phyloP scores from a whole-genome alignment of 2,113 vertebrate genomes.

The Istiophorus platypterus region DNA sequence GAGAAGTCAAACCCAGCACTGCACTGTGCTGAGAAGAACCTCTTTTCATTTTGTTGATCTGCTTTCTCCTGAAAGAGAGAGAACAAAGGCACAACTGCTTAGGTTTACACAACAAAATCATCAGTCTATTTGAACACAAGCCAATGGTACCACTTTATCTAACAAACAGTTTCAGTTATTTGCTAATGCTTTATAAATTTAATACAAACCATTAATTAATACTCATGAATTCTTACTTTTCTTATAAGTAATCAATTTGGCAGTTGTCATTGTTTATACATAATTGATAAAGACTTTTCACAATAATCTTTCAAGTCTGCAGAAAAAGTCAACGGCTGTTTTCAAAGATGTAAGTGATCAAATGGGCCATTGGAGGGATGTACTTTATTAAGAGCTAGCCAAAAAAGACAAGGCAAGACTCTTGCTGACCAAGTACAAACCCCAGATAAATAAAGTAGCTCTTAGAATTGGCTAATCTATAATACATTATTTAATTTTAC shows the following conservation, averaged over 20 bases:
- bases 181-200: not conserved
- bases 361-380: not conserved
- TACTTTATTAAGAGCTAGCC: too few relatives aligned
- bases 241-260: too few relatives aligned
- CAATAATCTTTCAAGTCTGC: too few relatives aligned
- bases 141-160: not conserved
- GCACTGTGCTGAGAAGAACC: conserved; percentile 25
- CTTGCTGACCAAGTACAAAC: too few relatives aligned
- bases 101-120: conserved; percentile 23
- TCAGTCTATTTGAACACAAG: not conserved
- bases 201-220: not conserved
- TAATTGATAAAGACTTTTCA: too few relatives aligned
- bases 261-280: too few relatives aligned
- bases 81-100: not conserved
- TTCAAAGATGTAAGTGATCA: not conserved
- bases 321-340: not conserved
- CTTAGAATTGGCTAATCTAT: too few relatives aligned
- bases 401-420: too few relatives aligned
- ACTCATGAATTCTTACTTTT: not conserved
- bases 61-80: conserved; percentile 38
- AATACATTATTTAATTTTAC: too few relatives aligned
- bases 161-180: not conserved
- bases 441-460: too few relatives aligned
- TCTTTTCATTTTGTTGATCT: conserved; percentile 42
- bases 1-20: conserved; percentile 9